A percentile compares a stretch with the other conserved stretches of the same genome.
phyloP scores from a whole-genome alignment of 2,797 vertebrate genomes.

The Malurus splendens region DNA sequence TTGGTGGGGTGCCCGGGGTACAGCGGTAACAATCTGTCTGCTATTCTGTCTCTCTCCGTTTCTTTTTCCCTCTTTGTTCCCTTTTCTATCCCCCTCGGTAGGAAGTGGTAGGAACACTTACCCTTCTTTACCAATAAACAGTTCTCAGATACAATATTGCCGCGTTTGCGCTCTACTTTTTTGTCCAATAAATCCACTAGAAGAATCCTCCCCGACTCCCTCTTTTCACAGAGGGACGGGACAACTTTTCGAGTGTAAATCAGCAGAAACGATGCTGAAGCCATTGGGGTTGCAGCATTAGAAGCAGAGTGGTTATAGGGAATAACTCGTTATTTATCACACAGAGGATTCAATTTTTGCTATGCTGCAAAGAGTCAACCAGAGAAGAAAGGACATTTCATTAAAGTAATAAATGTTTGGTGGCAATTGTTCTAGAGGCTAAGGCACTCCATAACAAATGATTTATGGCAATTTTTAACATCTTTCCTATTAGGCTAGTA shows the following conservation, averaged over 20 bases:
- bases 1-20: too few relatives aligned
- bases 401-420: background rate
- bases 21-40: too few relatives aligned
- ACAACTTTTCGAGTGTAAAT: background rate
- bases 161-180: too few relatives aligned
- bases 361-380: background rate
- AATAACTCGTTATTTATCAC: background rate
- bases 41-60: too few relatives aligned
- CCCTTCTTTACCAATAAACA: too few relatives aligned
- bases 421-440: background rate
- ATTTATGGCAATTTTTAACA: background rate
- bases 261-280: background rate
- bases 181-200: too few relatives aligned
- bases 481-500: background rate
- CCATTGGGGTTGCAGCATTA: background rate
- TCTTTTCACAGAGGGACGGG: too few relatives aligned
- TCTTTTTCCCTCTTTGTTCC: too few relatives aligned
- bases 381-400: conserved; percentile 1
- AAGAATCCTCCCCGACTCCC: too few relatives aligned
- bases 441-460: background rate
- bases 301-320: background rate
- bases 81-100: too few relatives aligned
- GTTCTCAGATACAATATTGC: too few relatives aligned
- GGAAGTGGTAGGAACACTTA: too few relatives aligned
- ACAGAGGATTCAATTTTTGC: background rate